Evolutionary conservation across 2,888 invertebrate species (phyloP).

Genomic region (Lasioglossum leucozonium): DNA sequence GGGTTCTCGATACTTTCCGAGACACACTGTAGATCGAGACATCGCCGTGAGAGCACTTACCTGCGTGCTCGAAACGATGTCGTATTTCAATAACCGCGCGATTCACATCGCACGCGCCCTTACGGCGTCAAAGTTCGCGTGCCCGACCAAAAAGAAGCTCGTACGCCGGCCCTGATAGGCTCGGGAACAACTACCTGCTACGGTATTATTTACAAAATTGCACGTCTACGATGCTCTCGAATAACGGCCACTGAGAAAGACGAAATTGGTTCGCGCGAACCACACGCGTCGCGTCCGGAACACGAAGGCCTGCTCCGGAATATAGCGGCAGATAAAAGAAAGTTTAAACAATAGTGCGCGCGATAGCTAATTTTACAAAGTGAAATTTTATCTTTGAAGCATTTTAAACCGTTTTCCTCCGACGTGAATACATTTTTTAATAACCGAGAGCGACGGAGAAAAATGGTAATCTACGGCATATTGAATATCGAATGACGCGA

Average conservation of each 20-base stretch:
- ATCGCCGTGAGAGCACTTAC: slow-evolving; percentile 9
- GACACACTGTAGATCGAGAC: slow-evolving; percentile 7
- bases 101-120: slow-evolving; percentile 51
- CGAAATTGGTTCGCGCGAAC: background rate
- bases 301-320: background rate
- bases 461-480: background rate
- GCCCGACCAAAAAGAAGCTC: slow-evolving; percentile 48
- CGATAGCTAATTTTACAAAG: no score
- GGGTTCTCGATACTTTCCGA: background rate
- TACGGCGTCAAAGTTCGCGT: slow-evolving; percentile 49
- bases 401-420: background rate
- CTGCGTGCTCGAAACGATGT: slow-evolving; percentile 35
- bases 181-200: slow-evolving; percentile 11
- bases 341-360: background rate
- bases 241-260: background rate
- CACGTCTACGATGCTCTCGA: background rate
- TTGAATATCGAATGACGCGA: background rate
- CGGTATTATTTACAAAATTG: slow-evolving; percentile 11
- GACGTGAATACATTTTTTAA: background rate
- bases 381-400: no score
- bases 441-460: background rate
- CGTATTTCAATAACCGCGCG: slow-evolving; percentile 41
- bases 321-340: no score
- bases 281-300: background rate
- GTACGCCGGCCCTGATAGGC: slow-evolving; percentile 33